Conservation (phyloP, 37 sponge, comb jelly and placozoan genomes). For the Cladorhizidae sp. region DNA sequence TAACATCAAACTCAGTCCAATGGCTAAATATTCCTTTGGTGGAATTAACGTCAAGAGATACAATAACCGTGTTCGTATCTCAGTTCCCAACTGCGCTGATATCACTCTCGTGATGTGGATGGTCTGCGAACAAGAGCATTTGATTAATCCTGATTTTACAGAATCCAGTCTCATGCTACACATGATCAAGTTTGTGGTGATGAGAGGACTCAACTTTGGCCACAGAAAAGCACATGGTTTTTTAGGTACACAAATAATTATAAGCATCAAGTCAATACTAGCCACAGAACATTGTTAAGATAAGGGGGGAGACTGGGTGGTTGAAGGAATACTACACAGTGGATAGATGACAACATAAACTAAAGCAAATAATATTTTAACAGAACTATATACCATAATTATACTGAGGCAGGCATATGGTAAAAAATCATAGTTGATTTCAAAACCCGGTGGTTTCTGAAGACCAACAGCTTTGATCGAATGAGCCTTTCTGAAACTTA, state of each 20-base stretch:
- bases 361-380: too few relatives aligned
- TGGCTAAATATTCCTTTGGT: not conserved
- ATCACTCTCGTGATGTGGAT: conserved; percentile 48
- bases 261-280: too few relatives aligned
- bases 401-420: too few relatives aligned
- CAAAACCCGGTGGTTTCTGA: too few relatives aligned
- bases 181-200: conserved; percentile 70
- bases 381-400: too few relatives aligned
- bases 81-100: conserved; percentile 56
- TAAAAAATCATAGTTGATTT: too few relatives aligned
- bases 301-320: too few relatives aligned
- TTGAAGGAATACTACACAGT: too few relatives aligned
- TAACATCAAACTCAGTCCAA: not conserved
- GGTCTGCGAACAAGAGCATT: conserved; percentile 3
- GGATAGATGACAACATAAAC: too few relatives aligned
- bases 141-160: conserved; percentile 2
- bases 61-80: conserved; percentile 29
- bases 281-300: too few relatives aligned
- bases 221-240: conserved; percentile 70
- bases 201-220: conserved; percentile 61
- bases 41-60: conserved; percentile 23
- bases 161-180: not conserved
- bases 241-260: conserved; percentile 70
- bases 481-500: too few relatives aligned
- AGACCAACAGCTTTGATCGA: too few relatives aligned